Evolutionary conservation across 2,888 invertebrate species (phyloP), one percentile per base, ranked within the genome.

Genomic region (Heliconius erato): DNA sequence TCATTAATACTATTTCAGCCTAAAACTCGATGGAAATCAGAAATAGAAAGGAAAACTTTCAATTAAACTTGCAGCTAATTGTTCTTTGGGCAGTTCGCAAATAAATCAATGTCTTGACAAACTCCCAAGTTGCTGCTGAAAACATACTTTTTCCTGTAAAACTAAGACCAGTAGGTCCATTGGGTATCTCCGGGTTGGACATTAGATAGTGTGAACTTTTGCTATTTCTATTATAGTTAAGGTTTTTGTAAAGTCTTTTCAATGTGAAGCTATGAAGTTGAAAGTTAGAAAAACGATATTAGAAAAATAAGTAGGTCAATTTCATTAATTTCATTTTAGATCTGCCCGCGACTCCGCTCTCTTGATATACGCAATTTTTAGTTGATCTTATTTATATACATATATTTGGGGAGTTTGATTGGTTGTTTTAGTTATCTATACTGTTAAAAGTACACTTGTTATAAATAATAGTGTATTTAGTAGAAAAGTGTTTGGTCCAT

Each of bases 61-160:
- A 82, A 82, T 76, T 77, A 74, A 69, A 74, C 54, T 74, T 11
- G 63, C 16, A 28, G 74, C n/a, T 83, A 80, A 80, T 72, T 72
- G 71, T 80, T 77, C 80, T 69, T 76, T 67, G 77, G 82, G 26
- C 40, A 35, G 12, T 71, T 35, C 23, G 44, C n/a, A 82, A 59
- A 84, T 84, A 82, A 82, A 84, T 84, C 82, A 82, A 80, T 76
- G 84, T 84, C 79, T 35, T 59, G 79, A 72, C 74, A 78, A 67
- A 79, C 54, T 78, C 78, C 74, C 23, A 76, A 79, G 79, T 74
- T 71, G 69, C 83, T 74, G 78, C 54, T 68, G 83, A 79, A 79
- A 71, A 76, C 74, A 71, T 23, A 76, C 44, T 78, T 83, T 82
- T 83, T 82, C 82, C 74, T 81, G 79, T 82, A 84, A 14, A 79